Base-by-base conservation (phyloP, 2,113 vertebrate genomes). In the Menidia beryllina region DNA sequence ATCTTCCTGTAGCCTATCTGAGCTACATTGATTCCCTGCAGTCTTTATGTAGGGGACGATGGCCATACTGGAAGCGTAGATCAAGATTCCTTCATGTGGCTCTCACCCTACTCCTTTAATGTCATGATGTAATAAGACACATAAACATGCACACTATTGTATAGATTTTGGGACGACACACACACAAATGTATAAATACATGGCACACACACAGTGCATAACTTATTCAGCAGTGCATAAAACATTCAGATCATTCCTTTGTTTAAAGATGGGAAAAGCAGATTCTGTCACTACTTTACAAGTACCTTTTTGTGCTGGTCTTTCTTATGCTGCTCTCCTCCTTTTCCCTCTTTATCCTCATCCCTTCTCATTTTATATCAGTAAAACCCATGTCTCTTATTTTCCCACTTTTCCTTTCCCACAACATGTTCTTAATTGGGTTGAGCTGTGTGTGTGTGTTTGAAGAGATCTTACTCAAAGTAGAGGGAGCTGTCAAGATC, bases 211-310 rank as follows among this genome's bases (percentile, higher is more conserved):
- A 75, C 62, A 43, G 13, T 49, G 64, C 67, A 84, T 91, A 69
- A 91, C 59, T 90, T 88, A 91, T 91, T 90, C 76, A 92, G 72
- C 62, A 76, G 65, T 54, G 64, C 56, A 91, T 92, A 64, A 91
- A 92, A 91, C 75, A 89, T 90, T 90, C 69, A 91, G 69, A 77
- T 62, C 75, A 15, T 74, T 86, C 78, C 82, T 86, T 82, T 84
- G 72, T 89, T 83, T 87, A 84, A 85, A 82, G 86, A 85, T 85
- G 79, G 79, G 77, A 88, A 83, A 85, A 78, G 82, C 82, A 76
- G 83, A 89, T 83, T 85, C 57, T 58, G 69, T 85, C 75, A 72
- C 62, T 85, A 65, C 13, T 59, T 12, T 66, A 65, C 70, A 66
- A 41, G 75, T 69, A 69, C 75, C 77, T 86, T 72, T 69, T 59